Evolutionary conservation across 2,113 vertebrate species (phyloP), one percentile per base, ranked within the genome.

Genomic region (Oxyura jamaicensis): DNA sequence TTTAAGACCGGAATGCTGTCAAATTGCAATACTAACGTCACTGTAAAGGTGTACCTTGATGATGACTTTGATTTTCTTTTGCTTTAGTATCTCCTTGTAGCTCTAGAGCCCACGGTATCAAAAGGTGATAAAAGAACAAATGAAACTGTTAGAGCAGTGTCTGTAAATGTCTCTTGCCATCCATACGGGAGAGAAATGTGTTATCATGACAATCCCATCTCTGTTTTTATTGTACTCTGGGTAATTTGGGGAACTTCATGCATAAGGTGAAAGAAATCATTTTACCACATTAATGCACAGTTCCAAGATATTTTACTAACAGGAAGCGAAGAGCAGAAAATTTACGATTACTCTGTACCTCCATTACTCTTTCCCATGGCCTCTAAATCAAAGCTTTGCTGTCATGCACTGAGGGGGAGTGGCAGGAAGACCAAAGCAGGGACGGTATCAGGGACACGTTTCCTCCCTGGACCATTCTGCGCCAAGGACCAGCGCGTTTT

Each of bases 391-490:
- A 41, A 41, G 39, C 16, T 26, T 15, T 26, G 35, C 41, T 18
- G 29, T 18, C 62, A 26, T 35, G 46, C 26, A 10, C 4, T 1
- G 36, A 3, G 18, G 21, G 39, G 28, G 18, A 12, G 59, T 1
- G 44, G 15, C 44, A 19, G 13, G 23, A 80, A 29, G 39, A 31
- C 33, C 60, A 26, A n/a, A 0, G 3, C 4, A 2, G 39, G 28
- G 23, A 60, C 46, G 15, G 26, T 29, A 36, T 16, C 4, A 0
- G 33, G 44, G 44, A 46, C n/a, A 3, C 2, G 0, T 7, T 39
- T 73, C 53, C 39, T 46, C 39, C 0, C 55, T 11, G 29, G 10
- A 14, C 8, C n/a, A 17, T 21, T 22, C 33, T 3, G 8, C 22
- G 75, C 39, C 53, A 48, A 68, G 11, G 59, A 75, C 13, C 29